phyloP scores from a whole-genome alignment of 2,797 vertebrate species.

The Knipowitschia caucasica region DNA sequence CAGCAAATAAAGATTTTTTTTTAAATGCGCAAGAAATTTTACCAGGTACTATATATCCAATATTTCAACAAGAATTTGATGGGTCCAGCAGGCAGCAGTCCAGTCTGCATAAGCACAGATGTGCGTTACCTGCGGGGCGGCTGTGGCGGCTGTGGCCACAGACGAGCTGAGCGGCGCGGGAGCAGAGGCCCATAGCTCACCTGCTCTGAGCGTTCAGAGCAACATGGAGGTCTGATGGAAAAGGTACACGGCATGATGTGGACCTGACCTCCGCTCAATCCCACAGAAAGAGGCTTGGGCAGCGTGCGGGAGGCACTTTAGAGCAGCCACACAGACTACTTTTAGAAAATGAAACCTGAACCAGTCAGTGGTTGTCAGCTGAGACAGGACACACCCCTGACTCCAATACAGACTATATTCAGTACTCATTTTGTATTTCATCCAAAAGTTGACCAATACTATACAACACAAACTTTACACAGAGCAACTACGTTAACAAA shows the following conservation, averaged over 20 bases:
- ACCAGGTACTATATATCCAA: background rate
- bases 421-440: too few relatives aligned
- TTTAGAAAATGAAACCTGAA: constrained; percentile 59
- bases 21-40: background rate
- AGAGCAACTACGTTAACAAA: too few relatives aligned
- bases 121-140: constrained; percentile 49
- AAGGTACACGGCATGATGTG: constrained; percentile 60
- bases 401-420: too few relatives aligned
- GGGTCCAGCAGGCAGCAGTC: too few relatives aligned
- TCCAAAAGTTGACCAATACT: too few relatives aligned
- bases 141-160: constrained; percentile 3
- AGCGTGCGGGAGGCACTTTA: constrained; percentile 1
- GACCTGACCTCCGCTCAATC: background rate
- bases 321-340: constrained; percentile 16
- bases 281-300: background rate
- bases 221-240: constrained; percentile 41
- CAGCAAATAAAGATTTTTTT: background rate
- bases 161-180: background rate
- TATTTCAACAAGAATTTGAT: too few relatives aligned
- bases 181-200: constrained; percentile 6
- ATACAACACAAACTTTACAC: too few relatives aligned
- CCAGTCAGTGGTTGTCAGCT: constrained; percentile 10
- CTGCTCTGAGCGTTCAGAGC: constrained; percentile 17
- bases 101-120: background rate
- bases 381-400: too few relatives aligned